Percentiles rank a stretch among this genome's conserved stretches.
Conservation (phyloP, 2,113 vertebrate species). For the Paradisaea rubra region DNA sequence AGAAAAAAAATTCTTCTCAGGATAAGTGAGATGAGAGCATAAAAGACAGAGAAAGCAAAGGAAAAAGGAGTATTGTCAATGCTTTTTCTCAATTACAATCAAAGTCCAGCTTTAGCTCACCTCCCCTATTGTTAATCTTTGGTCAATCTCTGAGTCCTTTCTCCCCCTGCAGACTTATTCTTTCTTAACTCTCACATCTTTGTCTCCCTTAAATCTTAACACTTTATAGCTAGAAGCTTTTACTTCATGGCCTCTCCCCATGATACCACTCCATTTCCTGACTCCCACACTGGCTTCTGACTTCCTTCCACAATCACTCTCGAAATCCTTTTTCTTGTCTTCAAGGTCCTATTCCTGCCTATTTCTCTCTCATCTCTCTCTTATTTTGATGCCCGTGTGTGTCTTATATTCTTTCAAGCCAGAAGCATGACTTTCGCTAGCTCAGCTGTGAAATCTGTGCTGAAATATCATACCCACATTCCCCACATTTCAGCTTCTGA, state of each 20-base stretch:
- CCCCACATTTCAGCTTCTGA: neutral
- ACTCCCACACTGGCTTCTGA: neutral
- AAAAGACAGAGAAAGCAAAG: neutral
- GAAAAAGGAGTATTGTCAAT: neutral
- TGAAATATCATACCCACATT: neutral
- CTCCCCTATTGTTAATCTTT: slow-evolving; percentile 29
- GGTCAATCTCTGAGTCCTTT: neutral
- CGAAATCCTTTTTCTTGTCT: neutral
- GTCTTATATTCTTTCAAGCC: neutral
- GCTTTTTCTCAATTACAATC: neutral
- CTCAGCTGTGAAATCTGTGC: neutral
- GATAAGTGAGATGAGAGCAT: neutral
- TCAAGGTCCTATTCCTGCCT: neutral
- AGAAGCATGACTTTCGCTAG: neutral
- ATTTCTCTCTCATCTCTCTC: neutral
- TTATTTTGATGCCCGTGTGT: neutral
- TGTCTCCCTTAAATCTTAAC: neutral
- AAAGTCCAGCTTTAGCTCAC: neutral
- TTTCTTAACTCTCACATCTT: neutral
- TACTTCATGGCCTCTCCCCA: neutral
- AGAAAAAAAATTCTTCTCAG: neutral
- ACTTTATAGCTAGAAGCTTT: neutral
- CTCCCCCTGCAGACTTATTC: neutral
- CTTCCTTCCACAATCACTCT: neutral
- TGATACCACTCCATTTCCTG: neutral